phyloP scores from a whole-genome alignment of 2,113 vertebrate genomes.

The Ahaetulla prasina region DNA sequence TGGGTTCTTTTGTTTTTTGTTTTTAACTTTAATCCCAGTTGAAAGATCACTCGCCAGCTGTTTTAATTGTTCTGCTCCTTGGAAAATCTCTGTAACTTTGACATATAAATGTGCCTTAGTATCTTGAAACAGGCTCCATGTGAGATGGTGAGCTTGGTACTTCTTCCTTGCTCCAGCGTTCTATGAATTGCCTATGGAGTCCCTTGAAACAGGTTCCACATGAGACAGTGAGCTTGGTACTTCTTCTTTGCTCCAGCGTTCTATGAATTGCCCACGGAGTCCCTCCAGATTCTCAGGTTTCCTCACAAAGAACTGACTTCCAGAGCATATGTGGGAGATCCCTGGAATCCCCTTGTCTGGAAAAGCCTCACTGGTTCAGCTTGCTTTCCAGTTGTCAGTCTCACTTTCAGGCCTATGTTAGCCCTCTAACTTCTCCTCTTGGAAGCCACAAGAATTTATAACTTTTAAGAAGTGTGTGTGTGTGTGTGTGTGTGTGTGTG shows the following conservation, averaged over 20 bases:
- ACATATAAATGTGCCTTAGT: background rate
- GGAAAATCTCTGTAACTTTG: background rate
- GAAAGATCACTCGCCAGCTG: background rate
- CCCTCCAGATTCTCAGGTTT: background rate
- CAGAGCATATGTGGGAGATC: background rate
- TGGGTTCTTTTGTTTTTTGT: background rate
- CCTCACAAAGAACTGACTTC: background rate
- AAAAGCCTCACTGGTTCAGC: background rate
- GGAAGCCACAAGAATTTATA: background rate
- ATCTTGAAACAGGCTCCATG: background rate
- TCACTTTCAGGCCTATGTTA: background rate
- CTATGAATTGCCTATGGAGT: background rate
- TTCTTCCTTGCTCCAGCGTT: background rate
- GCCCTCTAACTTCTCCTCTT: background rate
- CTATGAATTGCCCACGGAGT: background rate
- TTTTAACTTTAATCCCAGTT: background rate
- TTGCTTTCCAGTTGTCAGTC: background rate
- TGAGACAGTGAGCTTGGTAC: background rate
- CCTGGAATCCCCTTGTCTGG: background rate
- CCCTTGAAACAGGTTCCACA: too few relatives aligned
- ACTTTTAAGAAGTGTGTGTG: background rate
- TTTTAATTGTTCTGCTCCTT: background rate
- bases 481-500: too few relatives aligned
- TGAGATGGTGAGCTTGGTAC: background rate
- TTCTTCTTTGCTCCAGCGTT: background rate